Evolutionary conservation across 1,140 invertebrate species (phyloP), one percentile per base, ranked within the genome.

Genomic region (Anastatus disparis): DNA sequence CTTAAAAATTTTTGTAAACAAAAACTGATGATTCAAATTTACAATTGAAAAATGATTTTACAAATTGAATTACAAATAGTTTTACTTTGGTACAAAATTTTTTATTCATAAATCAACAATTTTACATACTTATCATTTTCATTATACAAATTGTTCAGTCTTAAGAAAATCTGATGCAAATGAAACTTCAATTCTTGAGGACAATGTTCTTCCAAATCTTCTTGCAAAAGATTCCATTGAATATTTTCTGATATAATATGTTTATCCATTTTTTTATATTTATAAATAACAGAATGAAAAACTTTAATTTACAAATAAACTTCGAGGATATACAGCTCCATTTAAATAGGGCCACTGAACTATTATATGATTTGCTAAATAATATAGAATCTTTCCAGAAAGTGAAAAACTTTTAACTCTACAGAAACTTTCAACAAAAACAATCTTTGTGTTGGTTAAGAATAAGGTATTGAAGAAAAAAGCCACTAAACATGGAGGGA

Each of bases 371-470:
- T 99, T 94, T 44, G 91, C 91, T 79, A 97, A 82, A 75, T 90
- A 91, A 78, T 94, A 91, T 20, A 99, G 85, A 72, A 99, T 93
- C 85, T 93, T 93, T 6, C 95, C 97, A 74, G 92, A 93, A 9
- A 99, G 81, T 6, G 97, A 99, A 12, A 98, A 85, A 22, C 90
- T 92, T 78, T 93, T 90, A 0, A 98, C 96, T 77, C 97, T 88
- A 80, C 97, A 99, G 76, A 97, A 91, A 82, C 96, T 98, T 86
- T 99, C 97, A 53, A 98, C 87, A 85, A 96, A 99, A 31, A 98
- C 87, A 65, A 98, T 94, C 81, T 89, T 91, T 69, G 89, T 90
- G 70, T 92, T 86, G 27, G 87, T 82, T 9, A 95, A 77, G 70
- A 88, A 90, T 0, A 93, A 79, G 27, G 90, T 81, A 87, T 92